Base-by-base conservation (phyloP, 2,888 invertebrate species). In the Automeris io region DNA sequence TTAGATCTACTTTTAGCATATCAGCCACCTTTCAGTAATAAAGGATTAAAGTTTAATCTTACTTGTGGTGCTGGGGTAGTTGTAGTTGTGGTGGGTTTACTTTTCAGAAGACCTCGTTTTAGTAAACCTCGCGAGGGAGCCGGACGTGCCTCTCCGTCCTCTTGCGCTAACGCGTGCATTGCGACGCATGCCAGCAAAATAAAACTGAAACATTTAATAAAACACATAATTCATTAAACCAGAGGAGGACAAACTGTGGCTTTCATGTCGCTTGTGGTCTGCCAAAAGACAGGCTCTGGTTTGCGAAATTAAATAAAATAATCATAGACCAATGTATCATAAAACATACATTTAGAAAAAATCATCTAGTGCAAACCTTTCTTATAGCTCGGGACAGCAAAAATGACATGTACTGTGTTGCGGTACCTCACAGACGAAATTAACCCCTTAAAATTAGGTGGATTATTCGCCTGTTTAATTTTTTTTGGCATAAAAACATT, bases 11-110 rank as follows among this genome's bases (percentile, higher is more conserved):
- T 2, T 18, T 3, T 19, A 19, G n/a, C 9, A 11, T 19, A 9
- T 3, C 21, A 9, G 21, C 19, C 19, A 2, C 5, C 19, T 19
- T 31, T 7, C 7, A 3, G 3, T 12, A 29, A 13, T 12, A 9
- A 13, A 12, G 11, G 12, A 25, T 18, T 16, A 16, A 8, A 32
- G 5, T 31, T 8, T 13, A 16, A 31, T 9, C n/a, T 33, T 60
- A 81, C 85, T 70, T 74, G 75, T 39, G 85, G 82, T 4, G 79
- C 60, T 1, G 66, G 51, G 31, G 82, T 81, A 23, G 82, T 80
- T 5, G 83, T 82, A 0, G 81, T 81, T n/a, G 80, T 80, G 23
- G 78, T 74, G 1, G 56, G 60, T 45, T 85, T 86, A 21, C 69
- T 72, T 40, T 83, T 79, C 12, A 72, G 54, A 1, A 64, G 66